Base-by-base conservation (phyloP, 2,797 vertebrate genomes). In the Orientallactaga sibirica region DNA sequence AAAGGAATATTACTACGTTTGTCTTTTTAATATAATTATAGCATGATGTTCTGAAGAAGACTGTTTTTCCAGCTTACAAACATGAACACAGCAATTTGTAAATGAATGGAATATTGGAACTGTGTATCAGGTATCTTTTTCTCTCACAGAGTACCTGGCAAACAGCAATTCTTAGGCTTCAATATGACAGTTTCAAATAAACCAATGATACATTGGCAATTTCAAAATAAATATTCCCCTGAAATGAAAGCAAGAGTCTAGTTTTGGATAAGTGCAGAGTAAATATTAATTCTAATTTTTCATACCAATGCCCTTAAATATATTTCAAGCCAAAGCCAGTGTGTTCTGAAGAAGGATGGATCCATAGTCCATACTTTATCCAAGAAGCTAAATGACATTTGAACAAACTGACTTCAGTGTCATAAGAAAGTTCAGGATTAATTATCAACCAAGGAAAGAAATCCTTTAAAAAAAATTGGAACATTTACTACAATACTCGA, bases 101-200 rank as follows among this genome's bases (percentile, higher is more conserved):
- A 68, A 76, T 90, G 20, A 92, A 77, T n/a, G 15, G 14, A 22
- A 37, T 62, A 61, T 37, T 1, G 27, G 2, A 4, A 4, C 0
- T 19, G 73, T 20, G 33, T 2, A 43, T 88, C 19, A 71, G 84
- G 20, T 62, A 43, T n/a, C 6, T 1, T 75, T 58, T 90, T 82
- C 27, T 92, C 15, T 90, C 15, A 83, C 29, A 70, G 25, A 87
- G 29, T 84, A 73, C 16, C 27, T 64, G 3, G 37, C 7, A 89
- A 92, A 94, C 71, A 64, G 41, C 24, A 48, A 19, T 94, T 82
- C 62, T 74, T 88, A 73, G 76, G 52, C 11, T 68, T 78, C n/a
- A 86, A 41, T 55, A 85, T 10, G 76, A 3, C 3, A 37, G 7
- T 64, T 94, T 83, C 81, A 37, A 84, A 67, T 33, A 76, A 82